These are phyloP conservation scores for Centropyge bicolor DNA, from an alignment of 2,797 vertebrate species.

Conservation along the genomic window DNA sequence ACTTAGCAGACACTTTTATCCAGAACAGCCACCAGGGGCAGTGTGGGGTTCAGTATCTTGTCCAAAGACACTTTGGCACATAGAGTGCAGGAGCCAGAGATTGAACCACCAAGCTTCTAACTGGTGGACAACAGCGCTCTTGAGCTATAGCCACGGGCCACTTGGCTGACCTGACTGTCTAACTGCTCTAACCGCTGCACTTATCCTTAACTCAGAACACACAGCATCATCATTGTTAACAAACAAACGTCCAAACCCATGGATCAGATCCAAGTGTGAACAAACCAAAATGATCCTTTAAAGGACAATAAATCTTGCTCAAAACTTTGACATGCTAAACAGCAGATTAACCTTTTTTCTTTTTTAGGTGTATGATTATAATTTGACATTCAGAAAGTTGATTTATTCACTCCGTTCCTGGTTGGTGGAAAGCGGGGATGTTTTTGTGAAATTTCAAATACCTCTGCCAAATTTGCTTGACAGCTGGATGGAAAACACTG, in stretches of 20 bases:
- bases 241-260: background rate
- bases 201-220: background rate
- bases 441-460: constrained; percentile 25
- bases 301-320: background rate
- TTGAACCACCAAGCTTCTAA: too few relatives aligned
- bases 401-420: background rate
- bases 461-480: constrained; percentile 27
- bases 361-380: background rate
- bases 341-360: background rate
- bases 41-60: too few relatives aligned
- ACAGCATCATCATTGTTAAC: background rate
- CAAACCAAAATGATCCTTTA: background rate
- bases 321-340: background rate
- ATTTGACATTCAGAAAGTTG: background rate
- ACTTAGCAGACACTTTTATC: too few relatives aligned
- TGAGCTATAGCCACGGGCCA: too few relatives aligned
- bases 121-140: too few relatives aligned
- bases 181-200: background rate
- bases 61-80: too few relatives aligned
- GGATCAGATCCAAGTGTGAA: background rate
- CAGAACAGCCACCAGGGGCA: too few relatives aligned
- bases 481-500: constrained; percentile 27
- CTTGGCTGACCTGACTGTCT: too few relatives aligned
- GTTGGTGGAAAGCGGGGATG: background rate
- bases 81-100: too few relatives aligned